phyloP scores from a whole-genome alignment of 2,888 invertebrate species.

The Oligia fasciuncula region DNA sequence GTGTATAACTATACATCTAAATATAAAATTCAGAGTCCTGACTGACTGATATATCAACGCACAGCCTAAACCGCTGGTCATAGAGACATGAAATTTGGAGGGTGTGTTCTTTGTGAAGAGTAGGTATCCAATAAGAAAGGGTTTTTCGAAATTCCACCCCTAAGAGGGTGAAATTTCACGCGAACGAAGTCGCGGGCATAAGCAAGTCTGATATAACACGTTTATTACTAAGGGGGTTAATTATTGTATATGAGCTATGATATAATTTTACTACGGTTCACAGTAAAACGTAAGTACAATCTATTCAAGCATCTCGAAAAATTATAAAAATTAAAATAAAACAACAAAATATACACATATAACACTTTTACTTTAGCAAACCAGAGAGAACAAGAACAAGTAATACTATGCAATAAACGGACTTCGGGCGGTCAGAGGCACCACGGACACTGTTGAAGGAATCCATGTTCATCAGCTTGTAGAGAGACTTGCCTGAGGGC shows the following conservation, averaged over 20 bases:
- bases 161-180: too few relatives aligned
- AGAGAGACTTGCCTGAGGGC: slow-evolving; percentile 71
- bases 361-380: slow-evolving; percentile 42
- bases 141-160: too few relatives aligned
- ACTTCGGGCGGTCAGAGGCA: background rate
- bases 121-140: too few relatives aligned
- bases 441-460: background rate
- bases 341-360: background rate
- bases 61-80: too few relatives aligned
- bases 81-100: too few relatives aligned
- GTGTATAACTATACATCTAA: too few relatives aligned
- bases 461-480: slow-evolving; percentile 71
- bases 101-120: too few relatives aligned
- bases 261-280: background rate
- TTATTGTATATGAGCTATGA: background rate
- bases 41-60: too few relatives aligned
- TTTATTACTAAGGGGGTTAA: too few relatives aligned
- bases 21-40: too few relatives aligned
- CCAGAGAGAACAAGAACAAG: slow-evolving; percentile 9
- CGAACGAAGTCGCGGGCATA: too few relatives aligned
- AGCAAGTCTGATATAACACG: too few relatives aligned
- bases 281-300: background rate
- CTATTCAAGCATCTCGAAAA: background rate
- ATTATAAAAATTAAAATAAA: background rate
- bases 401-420: background rate